phyloP scores from a whole-genome alignment of 2,113 vertebrate species.

The Micromys minutus region DNA sequence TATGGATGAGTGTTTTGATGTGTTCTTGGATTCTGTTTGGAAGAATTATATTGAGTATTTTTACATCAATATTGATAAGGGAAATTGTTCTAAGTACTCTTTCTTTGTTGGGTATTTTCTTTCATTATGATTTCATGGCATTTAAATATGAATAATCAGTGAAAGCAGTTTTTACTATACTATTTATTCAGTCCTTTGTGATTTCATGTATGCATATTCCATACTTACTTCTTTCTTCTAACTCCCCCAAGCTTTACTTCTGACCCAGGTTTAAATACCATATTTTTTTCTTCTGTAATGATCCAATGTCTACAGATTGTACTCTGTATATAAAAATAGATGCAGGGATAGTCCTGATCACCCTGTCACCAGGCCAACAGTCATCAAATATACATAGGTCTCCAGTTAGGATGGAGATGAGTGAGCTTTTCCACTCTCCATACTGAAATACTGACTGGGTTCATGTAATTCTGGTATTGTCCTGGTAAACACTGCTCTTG shows the following conservation, averaged over 20 bases:
- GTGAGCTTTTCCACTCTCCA: background rate
- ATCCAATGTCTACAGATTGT: background rate
- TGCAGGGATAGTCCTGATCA: no score
- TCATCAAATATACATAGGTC: background rate
- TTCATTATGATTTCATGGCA: background rate
- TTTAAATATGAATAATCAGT: constrained; percentile 65
- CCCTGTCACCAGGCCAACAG: background rate
- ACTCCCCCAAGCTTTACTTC: background rate
- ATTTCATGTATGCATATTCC: background rate
- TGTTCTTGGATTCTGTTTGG: no score
- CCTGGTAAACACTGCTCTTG: background rate
- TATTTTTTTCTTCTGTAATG: background rate
- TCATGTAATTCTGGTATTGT: background rate
- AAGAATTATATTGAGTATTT: no score
- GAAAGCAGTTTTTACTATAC: background rate
- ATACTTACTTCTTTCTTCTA: background rate
- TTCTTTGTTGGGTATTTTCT: no score
- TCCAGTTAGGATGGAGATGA: background rate
- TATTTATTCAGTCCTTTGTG: background rate
- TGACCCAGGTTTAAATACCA: background rate
- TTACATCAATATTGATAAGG: no score
- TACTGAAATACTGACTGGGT: background rate
- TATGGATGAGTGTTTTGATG: no score
- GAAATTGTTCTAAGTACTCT: no score
- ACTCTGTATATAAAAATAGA: background rate